These are phyloP conservation scores for Glareola pratincola DNA, from an alignment of 2,113 vertebrate genomes.

Conservation along the genomic window DNA sequence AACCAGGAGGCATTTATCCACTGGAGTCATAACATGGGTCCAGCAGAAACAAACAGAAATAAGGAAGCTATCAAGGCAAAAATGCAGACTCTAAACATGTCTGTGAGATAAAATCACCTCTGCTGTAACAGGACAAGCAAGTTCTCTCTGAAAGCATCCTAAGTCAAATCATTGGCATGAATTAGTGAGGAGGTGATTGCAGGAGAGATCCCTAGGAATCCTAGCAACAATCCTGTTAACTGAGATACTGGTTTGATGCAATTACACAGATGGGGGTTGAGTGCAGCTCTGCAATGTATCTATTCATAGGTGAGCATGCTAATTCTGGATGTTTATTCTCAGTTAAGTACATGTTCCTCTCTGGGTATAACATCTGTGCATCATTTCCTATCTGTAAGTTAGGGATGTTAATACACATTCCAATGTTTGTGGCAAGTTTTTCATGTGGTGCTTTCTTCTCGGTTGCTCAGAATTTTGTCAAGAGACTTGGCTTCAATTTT, in stretches of 20 bases:
- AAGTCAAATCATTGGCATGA: background rate
- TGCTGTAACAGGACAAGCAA: background rate
- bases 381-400: background rate
- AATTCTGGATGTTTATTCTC: slow-evolving; percentile 29
- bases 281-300: background rate
- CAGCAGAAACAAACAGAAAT: background rate
- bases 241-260: background rate
- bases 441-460: background rate
- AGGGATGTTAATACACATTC: background rate
- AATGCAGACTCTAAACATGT: background rate
- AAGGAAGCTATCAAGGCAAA: background rate
- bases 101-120: background rate
- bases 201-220: background rate
- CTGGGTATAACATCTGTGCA: background rate
- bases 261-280: background rate
- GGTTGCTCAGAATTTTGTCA: background rate
- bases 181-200: background rate
- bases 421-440: background rate
- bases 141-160: background rate
- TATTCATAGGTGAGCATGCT: background rate
- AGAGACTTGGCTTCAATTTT: background rate
- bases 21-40: background rate
- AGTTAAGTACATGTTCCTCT: background rate
- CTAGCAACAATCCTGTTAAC: background rate
- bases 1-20: background rate